Conservation (phyloP, 2,888 invertebrate species). For the Tenthredo notha region DNA sequence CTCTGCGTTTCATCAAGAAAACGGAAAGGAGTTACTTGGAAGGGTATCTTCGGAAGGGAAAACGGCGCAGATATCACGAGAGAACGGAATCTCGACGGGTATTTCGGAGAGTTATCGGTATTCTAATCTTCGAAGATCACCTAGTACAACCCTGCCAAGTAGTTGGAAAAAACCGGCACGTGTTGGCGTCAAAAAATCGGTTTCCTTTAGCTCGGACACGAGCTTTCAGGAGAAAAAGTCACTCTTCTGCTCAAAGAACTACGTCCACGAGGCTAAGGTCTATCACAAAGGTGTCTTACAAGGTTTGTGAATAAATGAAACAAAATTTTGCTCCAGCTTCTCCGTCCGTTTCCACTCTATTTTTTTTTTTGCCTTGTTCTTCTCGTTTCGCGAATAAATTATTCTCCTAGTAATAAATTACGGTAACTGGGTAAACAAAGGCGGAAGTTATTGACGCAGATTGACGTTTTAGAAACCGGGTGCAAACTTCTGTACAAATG, state of each 20-base stretch:
- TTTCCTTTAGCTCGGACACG: constrained; percentile 75
- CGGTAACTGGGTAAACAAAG: background rate
- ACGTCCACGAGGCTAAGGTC: constrained; percentile 74
- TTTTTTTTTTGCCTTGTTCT: background rate
- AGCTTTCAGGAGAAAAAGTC: constrained; percentile 70
- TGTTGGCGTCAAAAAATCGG: constrained; percentile 71
- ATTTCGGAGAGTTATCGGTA: constrained; percentile 40
- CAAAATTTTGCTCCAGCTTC: background rate
- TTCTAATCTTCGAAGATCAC: constrained; percentile 59
- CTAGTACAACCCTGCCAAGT: constrained; percentile 60
- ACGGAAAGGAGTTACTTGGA: constrained; percentile 1
- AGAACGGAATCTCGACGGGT: constrained; percentile 49
- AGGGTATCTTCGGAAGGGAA: constrained; percentile 44
- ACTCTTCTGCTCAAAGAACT: constrained; percentile 63
- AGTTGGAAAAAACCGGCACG: constrained; percentile 60
- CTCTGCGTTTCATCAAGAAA: background rate
- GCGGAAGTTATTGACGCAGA: background rate
- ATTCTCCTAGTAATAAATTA: constrained; percentile 25
- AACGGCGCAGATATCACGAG: constrained; percentile 48
- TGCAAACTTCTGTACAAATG: background rate
- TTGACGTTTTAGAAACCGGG: background rate
- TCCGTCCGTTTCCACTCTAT: background rate
- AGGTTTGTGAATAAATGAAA: constrained; percentile 62
- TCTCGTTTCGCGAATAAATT: constrained; percentile 18
- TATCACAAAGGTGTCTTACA: constrained; percentile 74